Conservation (phyloP, 2,888 invertebrate species). For the Tenthredo scrophulariae region DNA sequence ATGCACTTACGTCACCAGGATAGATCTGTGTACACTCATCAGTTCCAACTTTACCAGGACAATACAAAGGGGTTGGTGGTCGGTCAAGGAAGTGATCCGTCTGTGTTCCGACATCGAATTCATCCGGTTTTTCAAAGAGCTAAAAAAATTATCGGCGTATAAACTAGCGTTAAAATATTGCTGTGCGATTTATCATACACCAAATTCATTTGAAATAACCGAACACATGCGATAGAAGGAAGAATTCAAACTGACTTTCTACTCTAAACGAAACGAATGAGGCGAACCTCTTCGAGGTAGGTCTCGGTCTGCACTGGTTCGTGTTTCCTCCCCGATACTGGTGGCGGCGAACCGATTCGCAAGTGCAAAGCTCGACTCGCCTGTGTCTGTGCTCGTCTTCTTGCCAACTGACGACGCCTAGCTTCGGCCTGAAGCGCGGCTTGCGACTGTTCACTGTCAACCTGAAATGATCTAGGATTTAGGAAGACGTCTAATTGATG, state of each 20-base stretch:
- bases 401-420: constrained; percentile 86
- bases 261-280: constrained; percentile 19
- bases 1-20: constrained; percentile 88
- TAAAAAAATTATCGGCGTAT: constrained; percentile 65
- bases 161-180: not conserved
- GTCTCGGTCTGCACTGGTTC: constrained; percentile 94
- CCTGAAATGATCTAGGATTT: constrained; percentile 60
- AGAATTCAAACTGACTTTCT: constrained; percentile 32
- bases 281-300: constrained; percentile 89
- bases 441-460: constrained; percentile 80
- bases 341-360: constrained; percentile 86
- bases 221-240: constrained; percentile 1
- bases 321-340: constrained; percentile 90
- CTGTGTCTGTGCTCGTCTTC: constrained; percentile 85
- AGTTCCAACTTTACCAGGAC: constrained; percentile 89
- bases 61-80: constrained; percentile 89
- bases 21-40: constrained; percentile 93
- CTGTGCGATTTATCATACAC: not conserved
- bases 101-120: constrained; percentile 89
- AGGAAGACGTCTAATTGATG: not conserved
- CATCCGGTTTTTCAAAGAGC: constrained; percentile 87
- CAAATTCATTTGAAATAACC: not conserved
- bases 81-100: constrained; percentile 93
- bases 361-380: constrained; percentile 78
- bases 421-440: constrained; percentile 82